Percentiles rank a stretch among this genome's conserved stretches.
phyloP scores from a whole-genome alignment of 2,888 invertebrate species.

The Chrysodeixis includens region DNA sequence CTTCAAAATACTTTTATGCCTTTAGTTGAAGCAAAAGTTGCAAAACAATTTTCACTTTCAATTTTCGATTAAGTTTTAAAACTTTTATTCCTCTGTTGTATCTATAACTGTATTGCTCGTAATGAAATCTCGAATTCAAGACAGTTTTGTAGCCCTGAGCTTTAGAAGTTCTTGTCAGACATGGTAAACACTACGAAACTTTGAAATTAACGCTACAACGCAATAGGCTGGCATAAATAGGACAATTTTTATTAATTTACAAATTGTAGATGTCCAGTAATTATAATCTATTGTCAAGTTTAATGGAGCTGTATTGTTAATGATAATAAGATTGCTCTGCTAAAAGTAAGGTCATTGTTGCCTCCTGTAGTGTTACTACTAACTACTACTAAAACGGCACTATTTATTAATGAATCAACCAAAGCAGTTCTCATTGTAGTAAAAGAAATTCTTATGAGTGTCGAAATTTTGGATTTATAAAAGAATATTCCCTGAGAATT shows the following conservation, averaged over 20 bases:
- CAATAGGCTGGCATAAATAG: background rate
- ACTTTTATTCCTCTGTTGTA: background rate
- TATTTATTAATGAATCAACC: background rate
- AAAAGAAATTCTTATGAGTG: slow-evolving; percentile 49
- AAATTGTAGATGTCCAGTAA: background rate
- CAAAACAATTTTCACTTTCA: slow-evolving; percentile 13
- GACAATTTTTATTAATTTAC: background rate
- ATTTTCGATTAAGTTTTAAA: background rate
- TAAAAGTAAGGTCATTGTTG: background rate
- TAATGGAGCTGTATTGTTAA: background rate
- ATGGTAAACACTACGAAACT: background rate
- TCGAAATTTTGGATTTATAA: slow-evolving; percentile 58
- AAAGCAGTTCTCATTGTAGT: background rate
- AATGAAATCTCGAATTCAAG: background rate
- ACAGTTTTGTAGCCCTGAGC: background rate
- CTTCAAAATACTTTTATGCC: slow-evolving; percentile 33
- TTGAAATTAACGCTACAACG: background rate
- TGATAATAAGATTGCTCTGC: background rate
- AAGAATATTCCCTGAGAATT: slow-evolving; percentile 68
- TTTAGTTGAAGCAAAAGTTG: slow-evolving; percentile 12
- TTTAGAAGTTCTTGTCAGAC: background rate
- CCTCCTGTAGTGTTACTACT: no score
- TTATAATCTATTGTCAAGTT: background rate
- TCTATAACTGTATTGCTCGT: background rate
- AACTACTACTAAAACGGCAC: no score